Conservation (phyloP, 2,888 invertebrate genomes). For the Pelosia muscerda region DNA sequence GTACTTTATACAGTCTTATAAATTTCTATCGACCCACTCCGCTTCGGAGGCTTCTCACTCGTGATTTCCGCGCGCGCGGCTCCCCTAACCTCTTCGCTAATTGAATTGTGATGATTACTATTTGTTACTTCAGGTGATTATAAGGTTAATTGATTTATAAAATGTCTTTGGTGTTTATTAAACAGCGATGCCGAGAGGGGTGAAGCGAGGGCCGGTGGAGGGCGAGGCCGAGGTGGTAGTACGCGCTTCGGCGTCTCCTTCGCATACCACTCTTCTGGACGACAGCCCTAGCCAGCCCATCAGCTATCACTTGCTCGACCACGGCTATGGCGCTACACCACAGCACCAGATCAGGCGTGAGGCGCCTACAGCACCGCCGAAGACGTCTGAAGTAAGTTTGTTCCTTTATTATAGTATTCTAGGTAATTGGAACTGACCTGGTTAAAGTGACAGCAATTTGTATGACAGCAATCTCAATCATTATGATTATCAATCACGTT, state of each 20-base stretch:
- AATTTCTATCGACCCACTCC: constrained; percentile 79
- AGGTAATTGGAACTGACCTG: neutral
- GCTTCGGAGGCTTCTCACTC: constrained; percentile 79
- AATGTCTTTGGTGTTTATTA: constrained; percentile 56
- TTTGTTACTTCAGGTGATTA: constrained; percentile 51
- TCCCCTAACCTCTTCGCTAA: constrained; percentile 85
- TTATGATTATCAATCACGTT: neutral
- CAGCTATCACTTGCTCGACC: constrained; percentile 93
- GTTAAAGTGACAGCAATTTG: neutral
- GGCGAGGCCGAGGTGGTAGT: constrained; percentile 84
- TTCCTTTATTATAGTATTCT: neutral
- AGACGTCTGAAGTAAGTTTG: constrained; percentile 85
- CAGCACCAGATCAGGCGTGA: constrained; percentile 89
- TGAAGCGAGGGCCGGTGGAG: constrained; percentile 86
- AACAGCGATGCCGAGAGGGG: constrained; percentile 88
- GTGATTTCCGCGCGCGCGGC: constrained; percentile 84
- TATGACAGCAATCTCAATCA: neutral
- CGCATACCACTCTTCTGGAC: constrained; percentile 83
- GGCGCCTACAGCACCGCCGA: constrained; percentile 85
- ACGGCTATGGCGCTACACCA: constrained; percentile 95
- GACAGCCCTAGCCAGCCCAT: constrained; percentile 85
- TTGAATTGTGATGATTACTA: constrained; percentile 78
- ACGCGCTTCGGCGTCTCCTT: constrained; percentile 84
- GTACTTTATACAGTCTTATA: constrained; percentile 64
- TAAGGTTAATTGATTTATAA: constrained; percentile 45